phyloP scores from a whole-genome alignment of 2,888 invertebrate species.

The Oxycera nigricornis region DNA sequence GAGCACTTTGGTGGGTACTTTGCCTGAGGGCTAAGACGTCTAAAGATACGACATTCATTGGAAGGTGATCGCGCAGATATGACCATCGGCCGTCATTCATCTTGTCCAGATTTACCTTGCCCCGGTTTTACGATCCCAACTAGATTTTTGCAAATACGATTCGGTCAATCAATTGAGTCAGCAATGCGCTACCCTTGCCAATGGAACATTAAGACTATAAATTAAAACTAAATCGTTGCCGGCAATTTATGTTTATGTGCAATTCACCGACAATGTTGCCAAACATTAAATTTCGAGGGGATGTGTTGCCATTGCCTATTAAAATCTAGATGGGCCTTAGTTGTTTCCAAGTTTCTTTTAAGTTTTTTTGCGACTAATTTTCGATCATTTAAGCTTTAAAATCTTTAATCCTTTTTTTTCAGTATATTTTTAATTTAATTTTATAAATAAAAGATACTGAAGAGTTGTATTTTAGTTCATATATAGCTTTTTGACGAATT shows the following conservation, averaged over 20 bases:
- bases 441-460: too few species aligned
- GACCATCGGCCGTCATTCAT: not conserved
- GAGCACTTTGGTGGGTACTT: constrained; percentile 13
- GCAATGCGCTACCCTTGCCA: not conserved
- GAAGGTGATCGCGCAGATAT: too few species aligned
- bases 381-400: too few species aligned
- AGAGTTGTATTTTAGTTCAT: too few species aligned
- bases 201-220: constrained; percentile 23
- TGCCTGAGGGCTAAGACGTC: not conserved
- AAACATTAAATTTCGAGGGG: not conserved
- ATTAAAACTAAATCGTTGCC: constrained; percentile 28
- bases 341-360: too few species aligned
- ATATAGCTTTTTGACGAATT: too few species aligned
- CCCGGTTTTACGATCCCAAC: constrained; percentile 27
- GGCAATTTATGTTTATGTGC: constrained; percentile 8
- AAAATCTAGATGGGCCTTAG: too few species aligned
- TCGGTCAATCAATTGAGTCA: constrained; percentile 4
- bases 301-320: not conserved
- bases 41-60: not conserved
- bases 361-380: too few species aligned
- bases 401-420: too few species aligned
- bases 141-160: constrained; percentile 15
- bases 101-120: not conserved
- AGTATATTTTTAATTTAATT: too few species aligned
- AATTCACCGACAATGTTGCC: constrained; percentile 34